Percentiles rank a stretch among this genome's conserved stretches.
Conservation (phyloP, 2,797 vertebrate genomes). For the Anas capensis region DNA sequence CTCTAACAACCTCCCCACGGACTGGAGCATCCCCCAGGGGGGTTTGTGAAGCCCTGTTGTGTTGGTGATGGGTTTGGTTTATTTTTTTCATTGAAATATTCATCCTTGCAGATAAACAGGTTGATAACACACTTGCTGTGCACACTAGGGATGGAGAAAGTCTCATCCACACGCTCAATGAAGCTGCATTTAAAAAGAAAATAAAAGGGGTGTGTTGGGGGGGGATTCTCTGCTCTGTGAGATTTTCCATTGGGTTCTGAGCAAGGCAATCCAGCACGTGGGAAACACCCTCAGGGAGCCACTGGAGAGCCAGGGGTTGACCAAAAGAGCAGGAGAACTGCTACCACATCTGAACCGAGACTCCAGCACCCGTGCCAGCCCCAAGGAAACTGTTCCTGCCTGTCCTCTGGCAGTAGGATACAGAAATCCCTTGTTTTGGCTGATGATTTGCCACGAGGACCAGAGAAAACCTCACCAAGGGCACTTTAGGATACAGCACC, state of each 20-base stretch:
- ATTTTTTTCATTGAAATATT: background rate
- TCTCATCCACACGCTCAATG: background rate
- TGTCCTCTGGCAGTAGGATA: background rate
- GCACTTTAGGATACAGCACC: background rate
- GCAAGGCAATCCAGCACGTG: background rate
- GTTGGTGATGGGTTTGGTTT: background rate
- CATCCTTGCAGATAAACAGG: background rate
- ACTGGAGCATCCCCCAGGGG: background rate
- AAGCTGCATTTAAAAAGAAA: background rate
- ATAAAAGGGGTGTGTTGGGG: too few relatives aligned
- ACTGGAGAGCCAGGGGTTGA: rapidly evolving
- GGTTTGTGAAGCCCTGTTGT: background rate
- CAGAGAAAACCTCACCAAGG: background rate
- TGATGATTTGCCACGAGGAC: background rate
- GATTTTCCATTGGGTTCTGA: background rate
- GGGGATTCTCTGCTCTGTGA: background rate
- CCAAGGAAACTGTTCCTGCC: background rate
- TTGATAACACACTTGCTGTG: background rate
- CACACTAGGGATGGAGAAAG: background rate
- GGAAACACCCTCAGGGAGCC: background rate
- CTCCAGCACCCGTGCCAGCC: background rate
- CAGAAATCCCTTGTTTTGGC: background rate
- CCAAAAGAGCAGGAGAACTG: background rate
- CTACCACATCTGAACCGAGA: background rate
- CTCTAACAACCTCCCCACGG: background rate